These are phyloP conservation scores for Macrobrachium nipponense DNA, from an alignment of 1,140 invertebrate species.

Conservation along the genomic window DNA sequence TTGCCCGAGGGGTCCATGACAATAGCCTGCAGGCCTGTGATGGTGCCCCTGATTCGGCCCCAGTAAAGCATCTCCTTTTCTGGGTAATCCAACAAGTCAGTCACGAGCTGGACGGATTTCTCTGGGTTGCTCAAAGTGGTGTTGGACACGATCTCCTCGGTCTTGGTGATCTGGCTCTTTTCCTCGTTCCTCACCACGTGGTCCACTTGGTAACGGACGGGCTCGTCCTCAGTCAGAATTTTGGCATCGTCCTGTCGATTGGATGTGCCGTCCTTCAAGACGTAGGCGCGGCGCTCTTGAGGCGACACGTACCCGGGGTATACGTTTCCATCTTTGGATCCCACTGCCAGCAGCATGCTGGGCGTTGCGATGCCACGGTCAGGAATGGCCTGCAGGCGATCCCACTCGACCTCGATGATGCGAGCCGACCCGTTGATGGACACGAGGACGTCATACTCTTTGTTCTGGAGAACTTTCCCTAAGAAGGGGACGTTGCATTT, in stretches of 20 bases:
- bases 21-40: conserved; percentile 18
- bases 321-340: conserved; percentile 20
- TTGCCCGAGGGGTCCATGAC: conserved; percentile 38
- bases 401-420: conserved; percentile 40
- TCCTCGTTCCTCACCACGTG: conserved; percentile 35
- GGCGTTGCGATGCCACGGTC: conserved; percentile 28
- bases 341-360: conserved; percentile 41
- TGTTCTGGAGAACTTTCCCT: background rate
- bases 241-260: conserved; percentile 6
- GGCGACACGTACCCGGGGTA: conserved; percentile 39
- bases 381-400: conserved; percentile 25
- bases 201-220: conserved; percentile 42
- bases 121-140: conserved; percentile 27
- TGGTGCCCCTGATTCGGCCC: conserved; percentile 48
- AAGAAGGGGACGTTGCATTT: conserved; percentile 47
- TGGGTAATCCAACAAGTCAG: conserved; percentile 26
- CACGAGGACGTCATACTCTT: conserved; percentile 45
- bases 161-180: background rate
- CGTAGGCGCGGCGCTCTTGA: conserved; percentile 14
- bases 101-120: conserved; percentile 22
- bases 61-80: conserved; percentile 32
- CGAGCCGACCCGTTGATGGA: conserved; percentile 55
- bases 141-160: conserved; percentile 29
- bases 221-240: conserved; percentile 54
- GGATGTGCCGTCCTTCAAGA: conserved; percentile 33